A percentile compares a stretch with the other conserved stretches of the same genome.
Evolutionary conservation across 2,888 invertebrate species (phyloP).

Genomic region (Perdita meconis): DNA sequence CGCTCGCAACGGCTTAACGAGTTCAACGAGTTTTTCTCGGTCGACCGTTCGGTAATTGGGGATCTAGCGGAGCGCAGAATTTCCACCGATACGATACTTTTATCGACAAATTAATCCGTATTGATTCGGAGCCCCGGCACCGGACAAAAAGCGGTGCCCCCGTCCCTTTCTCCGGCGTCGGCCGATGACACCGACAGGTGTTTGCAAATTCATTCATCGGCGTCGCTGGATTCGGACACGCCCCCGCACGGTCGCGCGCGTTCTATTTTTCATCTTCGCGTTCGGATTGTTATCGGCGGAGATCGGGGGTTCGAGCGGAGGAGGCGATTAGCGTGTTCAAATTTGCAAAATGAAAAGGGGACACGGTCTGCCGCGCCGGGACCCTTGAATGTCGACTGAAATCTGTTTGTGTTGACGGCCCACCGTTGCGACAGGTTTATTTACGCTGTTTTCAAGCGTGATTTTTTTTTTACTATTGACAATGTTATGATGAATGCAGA

Average conservation of each 20-base stretch:
- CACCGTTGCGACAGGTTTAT: too few relatives aligned
- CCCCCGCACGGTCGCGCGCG: neutral
- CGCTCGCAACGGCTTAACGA: constrained; percentile 62
- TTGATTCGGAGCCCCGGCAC: constrained; percentile 18
- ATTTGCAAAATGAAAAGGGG: too few relatives aligned
- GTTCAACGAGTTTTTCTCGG: constrained; percentile 68
- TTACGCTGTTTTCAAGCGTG: too few relatives aligned
- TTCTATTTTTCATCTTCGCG: constrained; percentile 7
- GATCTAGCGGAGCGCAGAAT: constrained; percentile 47
- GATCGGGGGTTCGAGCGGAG: too few relatives aligned
- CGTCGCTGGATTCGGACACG: neutral
- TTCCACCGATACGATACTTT: constrained; percentile 44
- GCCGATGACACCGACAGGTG: constrained; percentile 40
- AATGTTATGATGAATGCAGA: too few relatives aligned
- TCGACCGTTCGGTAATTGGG: constrained; percentile 63
- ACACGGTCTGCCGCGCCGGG: too few relatives aligned
- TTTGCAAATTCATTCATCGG: constrained; percentile 19
- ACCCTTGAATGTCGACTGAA: too few relatives aligned
- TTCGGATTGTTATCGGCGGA: neutral
- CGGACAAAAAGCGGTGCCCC: constrained; percentile 1
- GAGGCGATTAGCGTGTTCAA: too few relatives aligned
- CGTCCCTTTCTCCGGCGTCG: constrained; percentile 3
- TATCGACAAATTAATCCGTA: constrained; percentile 59
- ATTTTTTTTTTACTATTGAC: too few relatives aligned
- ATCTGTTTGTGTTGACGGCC: too few relatives aligned